Conservation (phyloP, 2,113 vertebrate genomes). For the Megaptera novaeangliae region DNA sequence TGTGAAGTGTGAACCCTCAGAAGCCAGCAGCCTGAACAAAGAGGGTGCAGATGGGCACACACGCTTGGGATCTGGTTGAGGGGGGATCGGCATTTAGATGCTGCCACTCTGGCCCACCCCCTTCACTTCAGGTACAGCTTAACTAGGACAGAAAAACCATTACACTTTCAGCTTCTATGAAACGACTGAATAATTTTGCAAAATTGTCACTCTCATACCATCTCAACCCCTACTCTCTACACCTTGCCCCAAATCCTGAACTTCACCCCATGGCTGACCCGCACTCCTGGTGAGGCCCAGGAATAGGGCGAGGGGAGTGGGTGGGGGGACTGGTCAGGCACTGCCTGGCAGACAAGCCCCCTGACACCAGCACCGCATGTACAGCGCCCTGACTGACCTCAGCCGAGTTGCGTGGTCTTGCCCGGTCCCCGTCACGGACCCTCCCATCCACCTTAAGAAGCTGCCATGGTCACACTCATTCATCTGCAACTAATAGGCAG, state of each 20-base stretch:
- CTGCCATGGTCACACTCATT: background rate
- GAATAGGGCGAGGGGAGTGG: background rate
- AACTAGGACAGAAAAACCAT: background rate
- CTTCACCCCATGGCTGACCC: background rate
- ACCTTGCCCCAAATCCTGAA: background rate
- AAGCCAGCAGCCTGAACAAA: background rate
- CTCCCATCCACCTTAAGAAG: background rate
- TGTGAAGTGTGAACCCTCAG: background rate
- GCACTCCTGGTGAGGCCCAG: background rate
- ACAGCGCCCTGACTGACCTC: background rate
- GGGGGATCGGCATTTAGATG: background rate
- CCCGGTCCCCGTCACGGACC: background rate
- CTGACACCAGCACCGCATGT: rapidly evolving
- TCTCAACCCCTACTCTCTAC: background rate
- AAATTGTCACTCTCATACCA: background rate
- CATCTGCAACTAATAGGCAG: background rate
- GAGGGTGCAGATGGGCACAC: rapidly evolving
- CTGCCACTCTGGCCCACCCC: background rate
- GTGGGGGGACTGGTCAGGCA: background rate
- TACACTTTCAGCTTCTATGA: background rate
- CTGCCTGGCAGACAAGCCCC: rapidly evolving
- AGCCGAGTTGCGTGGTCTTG: background rate
- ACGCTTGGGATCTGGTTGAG: background rate
- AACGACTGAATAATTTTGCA: background rate
- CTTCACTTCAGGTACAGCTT: background rate